Evolutionary conservation across 2,888 invertebrate genomes (phyloP).

Genomic region (Sphaerophoria taeniata): DNA sequence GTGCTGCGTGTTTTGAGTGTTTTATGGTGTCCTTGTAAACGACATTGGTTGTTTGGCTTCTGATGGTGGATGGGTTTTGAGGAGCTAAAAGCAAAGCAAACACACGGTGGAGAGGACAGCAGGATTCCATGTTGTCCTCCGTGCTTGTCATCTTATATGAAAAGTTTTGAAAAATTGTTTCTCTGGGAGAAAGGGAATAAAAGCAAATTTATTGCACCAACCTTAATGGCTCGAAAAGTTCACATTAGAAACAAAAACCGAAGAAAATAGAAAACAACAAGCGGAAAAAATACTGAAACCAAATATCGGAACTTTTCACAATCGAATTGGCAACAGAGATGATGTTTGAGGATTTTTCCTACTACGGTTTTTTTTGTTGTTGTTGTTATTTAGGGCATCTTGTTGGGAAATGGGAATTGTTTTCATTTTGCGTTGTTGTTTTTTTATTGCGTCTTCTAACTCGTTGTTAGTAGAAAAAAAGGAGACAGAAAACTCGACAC

Average conservation of each 20-base stretch:
- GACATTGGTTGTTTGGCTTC: not conserved
- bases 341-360: constrained; percentile 26
- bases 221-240: constrained; percentile 40
- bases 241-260: constrained; percentile 6
- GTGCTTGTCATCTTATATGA: constrained; percentile 38
- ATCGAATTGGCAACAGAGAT: constrained; percentile 64
- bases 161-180: constrained; percentile 46
- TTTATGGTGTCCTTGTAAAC: constrained; percentile 11
- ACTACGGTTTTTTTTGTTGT: not conserved
- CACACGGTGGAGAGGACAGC: not conserved
- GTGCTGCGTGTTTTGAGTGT: not conserved
- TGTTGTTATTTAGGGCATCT: constrained; percentile 34
- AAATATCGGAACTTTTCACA: constrained; percentile 58
- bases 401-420: constrained; percentile 12
- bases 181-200: constrained; percentile 18
- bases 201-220: constrained; percentile 38
- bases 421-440: constrained; percentile 4
- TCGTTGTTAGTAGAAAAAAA: not conserved
- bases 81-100: constrained; percentile 30
- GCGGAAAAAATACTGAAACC: constrained; percentile 7
- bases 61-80: not conserved
- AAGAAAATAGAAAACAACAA: not conserved
- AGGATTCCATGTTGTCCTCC: constrained; percentile 46
- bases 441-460: constrained; percentile 17
- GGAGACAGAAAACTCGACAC: not conserved